Evolutionary conservation across 1,140 invertebrate genomes (phyloP).

Genomic region (Chymomyza costata): DNA sequence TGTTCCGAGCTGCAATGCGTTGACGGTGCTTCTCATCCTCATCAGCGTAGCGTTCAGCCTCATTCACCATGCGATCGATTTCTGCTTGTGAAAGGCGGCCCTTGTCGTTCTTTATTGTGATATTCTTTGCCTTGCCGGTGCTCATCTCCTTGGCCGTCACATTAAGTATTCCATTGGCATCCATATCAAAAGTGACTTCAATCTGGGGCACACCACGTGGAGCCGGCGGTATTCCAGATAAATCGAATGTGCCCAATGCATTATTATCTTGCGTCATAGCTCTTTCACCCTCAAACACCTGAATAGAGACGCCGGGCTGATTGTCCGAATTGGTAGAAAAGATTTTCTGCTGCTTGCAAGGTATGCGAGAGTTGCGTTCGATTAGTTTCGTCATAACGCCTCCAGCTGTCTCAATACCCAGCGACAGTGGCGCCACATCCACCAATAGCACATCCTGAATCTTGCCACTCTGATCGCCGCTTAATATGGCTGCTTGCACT

Average conservation of each 20-base stretch:
- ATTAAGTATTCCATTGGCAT: too few species aligned
- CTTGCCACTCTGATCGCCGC: slow-evolving; percentile 83
- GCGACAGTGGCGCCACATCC: slow-evolving; percentile 77
- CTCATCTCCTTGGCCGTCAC: slow-evolving; percentile 78
- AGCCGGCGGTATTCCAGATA: slow-evolving; percentile 88
- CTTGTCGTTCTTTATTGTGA: slow-evolving; percentile 91
- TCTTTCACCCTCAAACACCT: slow-evolving; percentile 82
- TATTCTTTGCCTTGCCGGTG: slow-evolving; percentile 80
- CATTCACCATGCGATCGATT: slow-evolving; percentile 79
- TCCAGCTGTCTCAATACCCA: slow-evolving; percentile 79
- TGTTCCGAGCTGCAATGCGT: slow-evolving; percentile 78
- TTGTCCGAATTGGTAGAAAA: slow-evolving; percentile 83
- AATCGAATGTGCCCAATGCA: slow-evolving; percentile 84
- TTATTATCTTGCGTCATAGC: slow-evolving; percentile 86
- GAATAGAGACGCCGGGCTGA: slow-evolving; percentile 82
- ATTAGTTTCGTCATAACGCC: slow-evolving; percentile 81
- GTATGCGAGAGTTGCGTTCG: slow-evolving; percentile 80
- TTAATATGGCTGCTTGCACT: slow-evolving; percentile 86
- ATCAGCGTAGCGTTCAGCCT: slow-evolving; percentile 71
- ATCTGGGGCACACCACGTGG: slow-evolving; percentile 88
- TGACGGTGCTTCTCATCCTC: slow-evolving; percentile 83
- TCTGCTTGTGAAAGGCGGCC: slow-evolving; percentile 86
- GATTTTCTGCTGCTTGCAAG: slow-evolving; percentile 80
- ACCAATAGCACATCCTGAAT: slow-evolving; percentile 80
- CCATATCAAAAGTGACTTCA: slow-evolving; percentile 81